These are phyloP conservation scores for Calephelis virginiensis DNA, from an alignment of 1,140 invertebrate species.

Conservation along the genomic window DNA sequence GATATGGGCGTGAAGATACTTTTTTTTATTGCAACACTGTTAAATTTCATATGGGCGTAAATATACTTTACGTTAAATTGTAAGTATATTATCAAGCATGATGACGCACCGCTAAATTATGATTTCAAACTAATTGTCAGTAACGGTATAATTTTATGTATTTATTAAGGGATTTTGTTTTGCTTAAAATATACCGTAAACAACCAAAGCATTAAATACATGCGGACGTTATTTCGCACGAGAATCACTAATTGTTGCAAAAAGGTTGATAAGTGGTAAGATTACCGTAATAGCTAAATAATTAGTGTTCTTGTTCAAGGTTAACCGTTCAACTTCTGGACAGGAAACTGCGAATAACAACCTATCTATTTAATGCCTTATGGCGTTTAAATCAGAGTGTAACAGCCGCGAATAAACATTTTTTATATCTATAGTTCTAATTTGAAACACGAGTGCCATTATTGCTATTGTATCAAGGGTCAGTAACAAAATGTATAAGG, in stretches of 20 bases:
- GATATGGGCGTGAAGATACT: too few relatives aligned
- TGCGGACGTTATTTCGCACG: slow-evolving; percentile 9
- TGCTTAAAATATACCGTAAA: neutral
- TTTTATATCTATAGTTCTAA: too few relatives aligned
- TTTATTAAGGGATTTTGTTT: slow-evolving; percentile 4
- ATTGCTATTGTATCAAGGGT: too few relatives aligned
- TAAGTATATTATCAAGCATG: neutral
- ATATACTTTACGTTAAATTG: neutral
- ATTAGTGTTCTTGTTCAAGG: slow-evolving; percentile 67
- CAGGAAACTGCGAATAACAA: slow-evolving; percentile 67
- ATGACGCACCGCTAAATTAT: slow-evolving; percentile 26
- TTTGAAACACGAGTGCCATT: too few relatives aligned
- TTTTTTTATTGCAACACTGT: too few relatives aligned
- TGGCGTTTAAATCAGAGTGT: too few relatives aligned
- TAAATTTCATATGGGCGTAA: too few relatives aligned
- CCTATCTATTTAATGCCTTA: slow-evolving; percentile 56
- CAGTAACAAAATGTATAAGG: too few relatives aligned
- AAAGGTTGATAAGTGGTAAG: slow-evolving; percentile 41
- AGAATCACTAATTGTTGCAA: slow-evolving; percentile 51
- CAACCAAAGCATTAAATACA: neutral
- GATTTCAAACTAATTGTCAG: slow-evolving; percentile 22
- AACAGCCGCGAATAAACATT: too few relatives aligned
- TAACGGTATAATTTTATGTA: slow-evolving; percentile 26
- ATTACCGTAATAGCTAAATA: slow-evolving; percentile 59
- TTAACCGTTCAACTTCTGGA: slow-evolving; percentile 48